A percentile compares a stretch with the other conserved stretches of the same genome.
phyloP scores from a whole-genome alignment of 2,113 vertebrate species.

The Brachypodius melanocephalos region DNA sequence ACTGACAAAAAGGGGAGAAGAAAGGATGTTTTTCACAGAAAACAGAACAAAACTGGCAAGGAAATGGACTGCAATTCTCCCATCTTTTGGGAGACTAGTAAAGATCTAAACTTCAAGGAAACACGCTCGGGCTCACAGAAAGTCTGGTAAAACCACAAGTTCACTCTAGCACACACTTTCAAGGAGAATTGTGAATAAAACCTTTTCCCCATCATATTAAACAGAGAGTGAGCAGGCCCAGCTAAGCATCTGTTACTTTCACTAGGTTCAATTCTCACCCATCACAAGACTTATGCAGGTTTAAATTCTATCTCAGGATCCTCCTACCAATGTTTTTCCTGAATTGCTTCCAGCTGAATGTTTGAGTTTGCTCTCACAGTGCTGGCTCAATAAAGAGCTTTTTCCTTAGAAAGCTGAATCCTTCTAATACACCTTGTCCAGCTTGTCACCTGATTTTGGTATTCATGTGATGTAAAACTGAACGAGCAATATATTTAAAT shows the following conservation, averaged over 20 bases:
- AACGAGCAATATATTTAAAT: not conserved
- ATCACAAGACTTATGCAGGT: not conserved
- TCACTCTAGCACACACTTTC: not conserved
- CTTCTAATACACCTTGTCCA: not conserved
- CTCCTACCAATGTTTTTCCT: not conserved
- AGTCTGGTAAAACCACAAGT: not conserved
- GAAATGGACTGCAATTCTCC: not conserved
- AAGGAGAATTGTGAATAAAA: not conserved
- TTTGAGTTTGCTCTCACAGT: not conserved
- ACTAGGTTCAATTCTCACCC: not conserved
- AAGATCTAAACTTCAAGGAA: not conserved
- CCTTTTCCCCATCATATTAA: not conserved
- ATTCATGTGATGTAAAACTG: not conserved
- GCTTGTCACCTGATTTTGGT: not conserved
- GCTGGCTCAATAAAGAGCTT: not conserved
- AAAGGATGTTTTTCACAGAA: not conserved
- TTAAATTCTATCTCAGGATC: not conserved
- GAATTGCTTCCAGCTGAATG: not conserved
- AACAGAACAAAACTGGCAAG: not conserved
- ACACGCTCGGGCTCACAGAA: rapidly evolving
- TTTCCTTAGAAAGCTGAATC: not conserved
- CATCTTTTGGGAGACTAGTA: not conserved
- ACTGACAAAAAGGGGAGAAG: not conserved
- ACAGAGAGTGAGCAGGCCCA: not conserved
- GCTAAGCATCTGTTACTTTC: not conserved